A percentile compares a stretch with the other conserved stretches of the same genome.
Evolutionary conservation across 2,888 invertebrate genomes (phyloP).

Genomic region (Anagyrus pseudococci): DNA sequence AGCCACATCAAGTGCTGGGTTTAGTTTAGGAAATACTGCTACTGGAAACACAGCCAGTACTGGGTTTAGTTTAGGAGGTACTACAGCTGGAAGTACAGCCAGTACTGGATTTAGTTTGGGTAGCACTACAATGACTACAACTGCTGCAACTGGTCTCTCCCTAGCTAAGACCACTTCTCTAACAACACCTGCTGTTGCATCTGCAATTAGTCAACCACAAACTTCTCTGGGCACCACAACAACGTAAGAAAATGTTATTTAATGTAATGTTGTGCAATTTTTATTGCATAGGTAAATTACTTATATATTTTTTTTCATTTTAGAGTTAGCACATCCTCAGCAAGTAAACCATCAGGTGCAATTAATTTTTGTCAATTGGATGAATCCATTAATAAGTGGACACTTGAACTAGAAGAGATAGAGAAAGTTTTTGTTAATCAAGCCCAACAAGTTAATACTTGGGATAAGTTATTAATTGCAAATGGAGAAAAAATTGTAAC

Average conservation of each 20-base stretch:
- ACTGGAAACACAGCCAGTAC: constrained; percentile 33
- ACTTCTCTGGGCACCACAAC: constrained; percentile 52
- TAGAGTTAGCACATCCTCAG: constrained; percentile 55
- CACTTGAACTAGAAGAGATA: constrained; percentile 88
- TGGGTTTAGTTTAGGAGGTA: neutral
- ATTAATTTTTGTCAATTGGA: constrained; percentile 87
- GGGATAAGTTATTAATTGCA: constrained; percentile 88
- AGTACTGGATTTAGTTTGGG: neutral
- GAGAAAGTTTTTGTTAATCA: constrained; percentile 92
- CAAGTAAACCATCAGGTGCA: constrained; percentile 59
- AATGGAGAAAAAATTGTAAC: constrained; percentile 93
- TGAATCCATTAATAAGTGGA: constrained; percentile 94
- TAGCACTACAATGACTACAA: constrained; percentile 35
- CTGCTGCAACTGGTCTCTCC: constrained; percentile 44
- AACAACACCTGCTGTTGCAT: constrained; percentile 45
- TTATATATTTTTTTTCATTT: constrained; percentile 19
- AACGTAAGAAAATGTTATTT: constrained; percentile 45
- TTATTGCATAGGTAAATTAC: neutral
- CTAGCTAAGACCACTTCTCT: constrained; percentile 45
- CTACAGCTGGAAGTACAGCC: neutral
- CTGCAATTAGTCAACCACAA: constrained; percentile 47
- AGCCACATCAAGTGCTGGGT: constrained; percentile 36
- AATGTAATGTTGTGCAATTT: neutral
- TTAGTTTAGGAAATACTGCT: constrained; percentile 42
- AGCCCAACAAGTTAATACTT: constrained; percentile 93